Conservation (phyloP, 2,113 vertebrate species). For the Otolemur garnettii region DNA sequence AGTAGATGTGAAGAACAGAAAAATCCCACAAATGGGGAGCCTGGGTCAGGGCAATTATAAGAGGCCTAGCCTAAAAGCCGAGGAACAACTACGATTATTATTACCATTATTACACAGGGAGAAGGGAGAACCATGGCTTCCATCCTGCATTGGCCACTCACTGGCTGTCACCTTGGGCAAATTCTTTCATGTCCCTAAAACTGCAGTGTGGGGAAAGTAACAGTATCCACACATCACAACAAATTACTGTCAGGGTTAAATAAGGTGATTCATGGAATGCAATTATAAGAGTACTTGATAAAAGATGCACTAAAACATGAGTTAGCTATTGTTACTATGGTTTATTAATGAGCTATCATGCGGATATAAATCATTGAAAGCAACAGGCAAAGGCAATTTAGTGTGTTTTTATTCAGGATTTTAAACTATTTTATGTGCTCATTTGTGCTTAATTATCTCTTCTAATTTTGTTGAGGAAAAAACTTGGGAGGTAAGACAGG, state of each 20-base stretch:
- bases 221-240: not conserved
- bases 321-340: not conserved
- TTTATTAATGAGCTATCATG: constrained; percentile 47
- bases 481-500: not conserved
- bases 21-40: constrained; percentile 12
- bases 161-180: not conserved
- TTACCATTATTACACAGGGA: not conserved
- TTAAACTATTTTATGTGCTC: not conserved
- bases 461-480: constrained; percentile 50
- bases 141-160: not conserved
- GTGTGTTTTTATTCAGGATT: not conserved
- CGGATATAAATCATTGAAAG: constrained; percentile 36
- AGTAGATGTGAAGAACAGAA: not conserved
- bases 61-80: not conserved
- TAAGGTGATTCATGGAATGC: not conserved
- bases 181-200: constrained; percentile 35
- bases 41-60: not conserved
- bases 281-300: not conserved
- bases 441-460: constrained; percentile 37
- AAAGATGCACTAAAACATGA: not conserved
- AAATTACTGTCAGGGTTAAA: not conserved
- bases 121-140: not conserved
- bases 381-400: constrained; percentile 27
- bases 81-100: not conserved
- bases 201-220: constrained; percentile 12